Percentiles rank a stretch among this genome's conserved stretches.
These are phyloP conservation scores for Smutsia gigantea DNA, from an alignment of 2,797 vertebrate species.

Conservation along the genomic window DNA sequence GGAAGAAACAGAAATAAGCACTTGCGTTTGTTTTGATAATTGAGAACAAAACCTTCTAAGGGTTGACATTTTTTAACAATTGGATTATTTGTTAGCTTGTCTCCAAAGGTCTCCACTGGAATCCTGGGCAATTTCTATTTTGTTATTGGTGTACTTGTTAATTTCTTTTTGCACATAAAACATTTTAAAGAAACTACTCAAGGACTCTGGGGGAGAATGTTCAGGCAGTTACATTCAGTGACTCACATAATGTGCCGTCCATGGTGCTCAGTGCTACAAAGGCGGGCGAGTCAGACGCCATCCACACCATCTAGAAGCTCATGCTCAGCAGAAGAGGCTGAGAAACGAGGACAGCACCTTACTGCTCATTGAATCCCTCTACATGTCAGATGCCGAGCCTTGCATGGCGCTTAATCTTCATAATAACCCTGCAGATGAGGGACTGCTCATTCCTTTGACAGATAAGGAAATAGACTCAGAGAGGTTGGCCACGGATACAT, in stretches of 20 bases:
- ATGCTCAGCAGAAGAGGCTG: neutral
- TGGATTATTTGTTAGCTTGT: conserved; percentile 62
- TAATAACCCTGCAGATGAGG: neutral
- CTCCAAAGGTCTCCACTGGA: conserved; percentile 36
- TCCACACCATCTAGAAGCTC: neutral
- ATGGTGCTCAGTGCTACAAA: neutral
- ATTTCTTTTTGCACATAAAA: conserved; percentile 54
- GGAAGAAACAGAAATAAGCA: conserved; percentile 4
- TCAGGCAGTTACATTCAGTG: neutral
- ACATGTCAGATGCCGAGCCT: neutral
- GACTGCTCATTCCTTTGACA: neutral
- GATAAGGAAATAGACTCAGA: neutral
- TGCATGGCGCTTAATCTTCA: neutral
- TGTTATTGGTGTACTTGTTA: conserved; percentile 55
- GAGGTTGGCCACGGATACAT: neutral
- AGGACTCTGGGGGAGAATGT: neutral
- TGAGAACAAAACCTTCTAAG: conserved; percentile 60
- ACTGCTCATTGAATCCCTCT: neutral
- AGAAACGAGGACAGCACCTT: neutral
- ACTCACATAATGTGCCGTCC: neutral
- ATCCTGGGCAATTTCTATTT: conserved; percentile 54
- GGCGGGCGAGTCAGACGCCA: neutral
- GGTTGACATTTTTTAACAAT: conserved; percentile 65
- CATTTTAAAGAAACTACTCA: conserved; percentile 1
- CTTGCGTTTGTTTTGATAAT: conserved; percentile 73